phyloP scores from a whole-genome alignment of 64 coral and sea anemone genomes.

The Dendrophyllia cribrosa region DNA sequence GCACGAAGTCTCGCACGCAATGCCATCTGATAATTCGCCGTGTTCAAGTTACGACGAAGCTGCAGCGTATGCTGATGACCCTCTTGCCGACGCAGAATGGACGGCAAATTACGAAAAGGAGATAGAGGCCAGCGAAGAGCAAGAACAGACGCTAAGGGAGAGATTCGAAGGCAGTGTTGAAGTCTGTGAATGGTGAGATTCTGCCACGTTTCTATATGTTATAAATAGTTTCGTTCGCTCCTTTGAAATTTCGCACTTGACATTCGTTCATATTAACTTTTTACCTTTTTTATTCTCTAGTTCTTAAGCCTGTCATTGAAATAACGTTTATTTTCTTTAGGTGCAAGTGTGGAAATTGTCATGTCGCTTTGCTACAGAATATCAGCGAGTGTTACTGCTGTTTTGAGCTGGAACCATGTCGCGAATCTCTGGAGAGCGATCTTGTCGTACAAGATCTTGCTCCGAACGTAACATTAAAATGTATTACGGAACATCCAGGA shows the following conservation, averaged over 20 bases:
- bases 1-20: no score
- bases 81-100: slow-evolving; percentile 61
- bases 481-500: no score
- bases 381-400: slow-evolving; percentile 66
- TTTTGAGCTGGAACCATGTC: slow-evolving; percentile 44
- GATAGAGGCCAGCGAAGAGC: neutral
- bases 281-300: neutral
- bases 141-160: slow-evolving; percentile 30
- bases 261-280: neutral
- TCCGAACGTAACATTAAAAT: neutral
- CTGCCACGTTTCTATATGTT: neutral
- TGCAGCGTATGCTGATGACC: slow-evolving; percentile 56
- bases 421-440: slow-evolving; percentile 52
- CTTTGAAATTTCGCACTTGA: no score
- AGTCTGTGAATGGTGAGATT: slow-evolving; percentile 38
- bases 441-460: slow-evolving; percentile 27
- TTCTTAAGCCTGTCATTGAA: neutral
- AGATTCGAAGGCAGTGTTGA: slow-evolving; percentile 16
- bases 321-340: slow-evolving; percentile 27
- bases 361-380: slow-evolving; percentile 17
- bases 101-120: slow-evolving; percentile 35
- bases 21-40: no score
- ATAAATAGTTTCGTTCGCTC: no score
- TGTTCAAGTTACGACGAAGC: neutral
- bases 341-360: slow-evolving; percentile 68